A percentile compares a stretch with the other conserved stretches of the same genome.
phyloP scores from a whole-genome alignment of 2,888 invertebrate species.

The Drosophila dives region DNA sequence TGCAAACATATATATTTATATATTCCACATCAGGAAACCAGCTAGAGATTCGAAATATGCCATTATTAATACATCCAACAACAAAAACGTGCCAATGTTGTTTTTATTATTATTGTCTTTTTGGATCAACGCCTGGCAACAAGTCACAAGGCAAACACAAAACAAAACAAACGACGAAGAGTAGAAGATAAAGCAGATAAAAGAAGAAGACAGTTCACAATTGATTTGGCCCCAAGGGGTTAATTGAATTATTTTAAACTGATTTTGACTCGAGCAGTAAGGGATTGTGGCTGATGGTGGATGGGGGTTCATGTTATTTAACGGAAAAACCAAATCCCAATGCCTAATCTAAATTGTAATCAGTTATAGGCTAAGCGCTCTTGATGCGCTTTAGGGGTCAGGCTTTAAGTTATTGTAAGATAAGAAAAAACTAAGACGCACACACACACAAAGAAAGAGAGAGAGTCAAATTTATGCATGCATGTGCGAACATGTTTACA shows the following conservation, averaged over 20 bases:
- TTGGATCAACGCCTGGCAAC: slow-evolving; percentile 54
- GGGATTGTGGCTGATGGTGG: slow-evolving; percentile 5
- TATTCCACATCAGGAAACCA: not conserved
- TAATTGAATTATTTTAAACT: slow-evolving; percentile 76
- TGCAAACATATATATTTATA: not conserved
- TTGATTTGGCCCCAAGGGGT: slow-evolving; percentile 79
- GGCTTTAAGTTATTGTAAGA: slow-evolving; percentile 34
- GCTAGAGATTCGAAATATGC: not conserved
- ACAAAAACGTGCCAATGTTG: not conserved
- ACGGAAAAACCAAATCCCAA: slow-evolving; percentile 6
- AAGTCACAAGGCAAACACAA: slow-evolving; percentile 37
- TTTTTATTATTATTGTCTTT: not conserved
- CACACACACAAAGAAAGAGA: not conserved
- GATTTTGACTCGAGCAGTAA: slow-evolving; percentile 49
- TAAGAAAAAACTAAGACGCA: slow-evolving; percentile 14
- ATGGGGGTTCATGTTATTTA: not conserved
- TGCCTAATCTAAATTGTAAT: slow-evolving; percentile 41
- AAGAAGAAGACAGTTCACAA: slow-evolving; percentile 40
- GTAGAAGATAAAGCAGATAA: not conserved
- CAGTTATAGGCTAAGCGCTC: slow-evolving; percentile 29
- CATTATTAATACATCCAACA: not conserved
- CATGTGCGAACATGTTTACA: slow-evolving; percentile 35
- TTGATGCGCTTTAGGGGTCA: slow-evolving; percentile 50
- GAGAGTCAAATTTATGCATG: not conserved
- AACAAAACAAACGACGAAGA: not conserved